phyloP scores from a whole-genome alignment of 2,797 vertebrate species.

The Enteromius thamalakanensis region DNA sequence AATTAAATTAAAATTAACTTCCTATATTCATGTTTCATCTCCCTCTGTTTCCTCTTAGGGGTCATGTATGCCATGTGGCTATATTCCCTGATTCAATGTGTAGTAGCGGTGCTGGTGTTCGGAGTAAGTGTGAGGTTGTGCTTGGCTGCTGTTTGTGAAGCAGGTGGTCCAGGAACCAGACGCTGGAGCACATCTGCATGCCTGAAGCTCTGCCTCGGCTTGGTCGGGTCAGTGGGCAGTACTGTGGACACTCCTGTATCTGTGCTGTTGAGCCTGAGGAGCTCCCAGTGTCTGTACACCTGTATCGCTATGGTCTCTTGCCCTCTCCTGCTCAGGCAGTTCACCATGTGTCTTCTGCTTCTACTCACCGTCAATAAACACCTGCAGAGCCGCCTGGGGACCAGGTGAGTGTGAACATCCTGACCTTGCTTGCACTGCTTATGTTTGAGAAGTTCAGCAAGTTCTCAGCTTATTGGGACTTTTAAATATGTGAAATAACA shows the following conservation, averaged over 20 bases:
- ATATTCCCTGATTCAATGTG: slow-evolving; percentile 70
- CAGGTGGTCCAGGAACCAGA: slow-evolving; percentile 17
- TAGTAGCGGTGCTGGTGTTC: slow-evolving; percentile 67
- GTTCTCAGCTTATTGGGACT: neutral
- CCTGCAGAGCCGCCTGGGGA: slow-evolving; percentile 71
- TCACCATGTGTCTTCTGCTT: slow-evolving; percentile 80
- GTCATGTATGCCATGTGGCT: slow-evolving; percentile 73
- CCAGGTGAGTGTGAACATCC: slow-evolving; percentile 69
- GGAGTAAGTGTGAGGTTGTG: slow-evolving; percentile 73
- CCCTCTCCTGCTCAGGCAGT: slow-evolving; percentile 80
- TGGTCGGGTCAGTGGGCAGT: slow-evolving; percentile 75
- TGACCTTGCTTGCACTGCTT: neutral
- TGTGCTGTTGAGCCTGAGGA: slow-evolving; percentile 77
- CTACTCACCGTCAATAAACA: slow-evolving; percentile 77
- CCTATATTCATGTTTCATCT: neutral
- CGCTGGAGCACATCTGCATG: slow-evolving; percentile 66
- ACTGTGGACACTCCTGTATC: slow-evolving; percentile 72
- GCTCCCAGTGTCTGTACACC: slow-evolving; percentile 78
- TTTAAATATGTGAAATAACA: slow-evolving; percentile 18
- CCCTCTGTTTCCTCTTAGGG: slow-evolving; percentile 48
- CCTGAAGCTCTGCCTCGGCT: slow-evolving; percentile 77
- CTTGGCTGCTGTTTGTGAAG: slow-evolving; percentile 60
- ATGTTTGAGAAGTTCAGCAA: slow-evolving; percentile 1
- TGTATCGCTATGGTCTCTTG: slow-evolving; percentile 80
- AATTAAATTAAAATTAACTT: neutral